A percentile compares a stretch with the other conserved stretches of the same genome.
phyloP scores from a whole-genome alignment of 1,140 invertebrate species.

The Rhyacophila brunnea region DNA sequence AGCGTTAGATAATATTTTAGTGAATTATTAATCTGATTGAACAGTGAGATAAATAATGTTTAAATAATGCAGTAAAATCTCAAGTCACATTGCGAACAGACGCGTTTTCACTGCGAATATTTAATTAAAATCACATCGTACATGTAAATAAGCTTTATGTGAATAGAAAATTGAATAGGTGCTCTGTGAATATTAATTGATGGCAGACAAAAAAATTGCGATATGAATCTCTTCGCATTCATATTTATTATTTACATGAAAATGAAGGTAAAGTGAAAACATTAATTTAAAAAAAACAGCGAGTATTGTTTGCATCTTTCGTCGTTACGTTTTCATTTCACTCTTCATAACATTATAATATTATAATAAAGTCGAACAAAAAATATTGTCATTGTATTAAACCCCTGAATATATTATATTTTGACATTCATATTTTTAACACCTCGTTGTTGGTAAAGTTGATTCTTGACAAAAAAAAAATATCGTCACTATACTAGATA shows the following conservation, averaged over 20 bases:
- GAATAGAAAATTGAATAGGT: constrained; percentile 19
- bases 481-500: no score
- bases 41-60: no score
- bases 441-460: no score
- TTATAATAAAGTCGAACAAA: no score
- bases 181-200: constrained; percentile 1
- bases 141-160: neutral
- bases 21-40: no score
- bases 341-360: neutral
- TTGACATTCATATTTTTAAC: no score
- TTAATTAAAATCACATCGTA: neutral
- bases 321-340: constrained; percentile 19
- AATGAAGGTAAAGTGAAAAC: constrained; percentile 28
- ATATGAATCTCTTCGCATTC: constrained; percentile 2
- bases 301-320: constrained; percentile 6
- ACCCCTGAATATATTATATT: no score
- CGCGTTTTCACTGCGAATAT: constrained; percentile 8
- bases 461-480: no score
- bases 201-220: no score
- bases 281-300: constrained; percentile 12
- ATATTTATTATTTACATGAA: constrained; percentile 22
- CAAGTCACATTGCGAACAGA: neutral
- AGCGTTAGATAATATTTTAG: no score
- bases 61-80: no score
- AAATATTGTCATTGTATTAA: no score